A percentile compares a stretch with the other conserved stretches of the same genome.
These are phyloP conservation scores for Alexandromys fortis DNA, from an alignment of 2,113 vertebrate genomes.

Conservation along the genomic window DNA sequence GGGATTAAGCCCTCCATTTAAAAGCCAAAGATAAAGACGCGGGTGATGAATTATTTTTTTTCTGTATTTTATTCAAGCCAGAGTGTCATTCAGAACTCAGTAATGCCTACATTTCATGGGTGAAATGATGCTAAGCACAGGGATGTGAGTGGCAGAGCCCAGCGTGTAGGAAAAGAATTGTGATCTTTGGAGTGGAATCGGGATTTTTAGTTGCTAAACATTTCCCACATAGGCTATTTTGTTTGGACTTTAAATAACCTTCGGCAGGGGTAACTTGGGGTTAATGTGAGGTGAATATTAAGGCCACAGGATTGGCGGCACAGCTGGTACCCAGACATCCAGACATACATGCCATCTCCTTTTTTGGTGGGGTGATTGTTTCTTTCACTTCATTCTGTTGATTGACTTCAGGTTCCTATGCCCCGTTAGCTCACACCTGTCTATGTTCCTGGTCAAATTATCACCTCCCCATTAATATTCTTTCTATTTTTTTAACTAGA, in stretches of 20 bases:
- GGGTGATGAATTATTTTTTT: slow-evolving; percentile 37
- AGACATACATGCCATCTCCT: neutral
- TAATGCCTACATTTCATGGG: slow-evolving; percentile 55
- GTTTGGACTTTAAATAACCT: slow-evolving; percentile 38
- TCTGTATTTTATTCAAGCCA: slow-evolving; percentile 30
- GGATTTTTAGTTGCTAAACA: slow-evolving; percentile 27
- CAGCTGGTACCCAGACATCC: neutral
- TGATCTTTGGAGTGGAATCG: neutral
- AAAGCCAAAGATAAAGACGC: slow-evolving; percentile 62
- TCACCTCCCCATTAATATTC: neutral
- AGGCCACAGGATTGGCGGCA: neutral
- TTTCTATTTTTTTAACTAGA: neutral
- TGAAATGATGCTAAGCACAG: slow-evolving; percentile 2
- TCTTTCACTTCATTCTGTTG: neutral
- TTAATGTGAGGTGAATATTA: neutral
- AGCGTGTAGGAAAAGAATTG: slow-evolving; percentile 48
- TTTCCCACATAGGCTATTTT: neutral
- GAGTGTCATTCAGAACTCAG: slow-evolving; percentile 68
- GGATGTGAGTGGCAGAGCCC: neutral
- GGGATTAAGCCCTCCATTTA: slow-evolving; percentile 80
- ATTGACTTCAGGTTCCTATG: neutral
- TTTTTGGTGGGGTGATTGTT: neutral
- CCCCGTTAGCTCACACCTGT: neutral
- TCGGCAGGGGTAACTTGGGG: neutral
- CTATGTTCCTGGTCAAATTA: neutral